Percentiles rank a stretch among this genome's conserved stretches.
Conservation (phyloP, 2,113 vertebrate species). For the Bufo bufo region DNA sequence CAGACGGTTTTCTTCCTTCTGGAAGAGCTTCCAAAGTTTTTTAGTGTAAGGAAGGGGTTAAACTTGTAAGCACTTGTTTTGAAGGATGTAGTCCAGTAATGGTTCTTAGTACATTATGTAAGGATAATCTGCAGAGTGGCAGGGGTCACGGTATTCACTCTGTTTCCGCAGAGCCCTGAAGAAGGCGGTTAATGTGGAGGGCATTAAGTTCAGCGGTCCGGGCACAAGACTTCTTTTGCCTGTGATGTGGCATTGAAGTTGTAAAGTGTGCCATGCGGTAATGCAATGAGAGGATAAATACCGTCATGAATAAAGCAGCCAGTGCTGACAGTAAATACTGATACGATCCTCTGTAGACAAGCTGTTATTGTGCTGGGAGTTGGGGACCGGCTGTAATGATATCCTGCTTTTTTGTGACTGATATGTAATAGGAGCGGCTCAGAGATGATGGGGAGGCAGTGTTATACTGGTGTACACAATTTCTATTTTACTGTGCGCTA, state of each 20-base stretch:
- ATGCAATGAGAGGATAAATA: slow-evolving; percentile 40
- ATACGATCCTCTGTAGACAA: slow-evolving; percentile 22
- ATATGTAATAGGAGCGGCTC: slow-evolving; percentile 3
- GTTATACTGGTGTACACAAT: not conserved
- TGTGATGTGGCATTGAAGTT: slow-evolving; percentile 30
- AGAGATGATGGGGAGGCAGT: slow-evolving; percentile 15
- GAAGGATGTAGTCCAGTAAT: not conserved
- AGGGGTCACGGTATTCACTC: no score
- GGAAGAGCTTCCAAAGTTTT: not conserved
- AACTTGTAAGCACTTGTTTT: not conserved
- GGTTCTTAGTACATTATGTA: no score
- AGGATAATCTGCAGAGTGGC: no score
- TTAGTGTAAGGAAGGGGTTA: not conserved
- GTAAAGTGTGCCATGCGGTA: slow-evolving; percentile 36
- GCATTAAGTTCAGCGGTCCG: not conserved
- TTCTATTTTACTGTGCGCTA: not conserved
- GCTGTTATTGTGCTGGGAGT: slow-evolving; percentile 43
- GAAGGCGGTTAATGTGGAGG: not conserved
- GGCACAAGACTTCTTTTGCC: slow-evolving; percentile 3
- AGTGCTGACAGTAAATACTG: slow-evolving; percentile 41
- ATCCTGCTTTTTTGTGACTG: slow-evolving; percentile 40
- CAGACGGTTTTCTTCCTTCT: no score
- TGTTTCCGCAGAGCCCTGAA: no score
- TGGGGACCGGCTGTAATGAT: slow-evolving; percentile 42
- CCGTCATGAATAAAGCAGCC: slow-evolving; percentile 39